These are phyloP conservation scores for Yoshiicerus persimilis DNA, from an alignment of 1,140 invertebrate species.

Conservation along the genomic window DNA sequence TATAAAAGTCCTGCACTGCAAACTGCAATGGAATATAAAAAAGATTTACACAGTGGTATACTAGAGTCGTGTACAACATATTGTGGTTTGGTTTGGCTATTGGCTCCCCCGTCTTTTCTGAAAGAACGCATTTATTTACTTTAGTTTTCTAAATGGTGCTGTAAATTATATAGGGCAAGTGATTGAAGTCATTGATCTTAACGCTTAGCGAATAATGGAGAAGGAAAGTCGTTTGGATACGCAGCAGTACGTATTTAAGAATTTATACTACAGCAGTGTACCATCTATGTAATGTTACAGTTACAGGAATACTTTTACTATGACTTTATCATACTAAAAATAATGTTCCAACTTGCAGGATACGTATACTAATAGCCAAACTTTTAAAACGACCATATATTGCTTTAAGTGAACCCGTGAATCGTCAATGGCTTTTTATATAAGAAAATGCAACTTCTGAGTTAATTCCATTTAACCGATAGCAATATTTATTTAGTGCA, in stretches of 20 bases:
- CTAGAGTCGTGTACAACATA: not conserved
- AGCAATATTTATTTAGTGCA: not conserved
- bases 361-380: no score
- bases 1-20: no score
- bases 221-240: not conserved
- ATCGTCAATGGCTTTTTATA: no score
- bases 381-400: no score
- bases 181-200: not conserved
- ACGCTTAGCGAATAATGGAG: not conserved
- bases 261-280: no score
- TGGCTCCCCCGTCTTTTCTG: not conserved
- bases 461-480: no score
- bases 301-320: no score
- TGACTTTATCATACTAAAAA: no score
- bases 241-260: not conserved
- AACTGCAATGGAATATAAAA: not conserved
- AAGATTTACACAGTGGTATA: not conserved
- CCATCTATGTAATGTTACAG: no score
- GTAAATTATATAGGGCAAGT: not conserved
- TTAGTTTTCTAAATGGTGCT: constrained; percentile 1
- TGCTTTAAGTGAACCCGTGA: no score
- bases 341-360: no score
- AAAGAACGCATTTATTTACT: not conserved
- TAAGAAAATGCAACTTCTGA: no score
- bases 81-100: not conserved